phyloP scores from a whole-genome alignment of 2,113 vertebrate species.

The Saguinus midas region DNA sequence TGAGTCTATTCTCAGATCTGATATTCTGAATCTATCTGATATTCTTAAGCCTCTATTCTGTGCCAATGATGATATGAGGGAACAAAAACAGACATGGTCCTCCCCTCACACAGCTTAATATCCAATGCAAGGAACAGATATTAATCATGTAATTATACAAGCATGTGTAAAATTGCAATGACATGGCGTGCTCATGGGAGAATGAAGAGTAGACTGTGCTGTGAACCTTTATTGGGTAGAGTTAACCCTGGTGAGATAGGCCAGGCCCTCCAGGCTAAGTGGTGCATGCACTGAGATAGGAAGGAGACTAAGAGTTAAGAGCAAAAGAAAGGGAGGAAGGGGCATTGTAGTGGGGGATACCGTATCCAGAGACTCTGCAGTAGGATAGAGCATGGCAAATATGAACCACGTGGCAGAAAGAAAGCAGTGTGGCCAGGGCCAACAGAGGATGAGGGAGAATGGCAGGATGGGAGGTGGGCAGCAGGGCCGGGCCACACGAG shows the following conservation, averaged over 20 bases:
- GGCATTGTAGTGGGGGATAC: background rate
- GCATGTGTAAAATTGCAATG: background rate
- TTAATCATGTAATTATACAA: background rate
- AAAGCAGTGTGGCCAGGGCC: background rate
- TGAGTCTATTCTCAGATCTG: too few relatives aligned
- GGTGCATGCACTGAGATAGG: background rate
- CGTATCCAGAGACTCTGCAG: background rate
- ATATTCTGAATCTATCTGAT: background rate
- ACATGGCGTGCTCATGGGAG: background rate
- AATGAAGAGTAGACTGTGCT: background rate
- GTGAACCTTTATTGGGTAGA: background rate
- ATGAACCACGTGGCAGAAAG: background rate
- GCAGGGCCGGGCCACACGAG: accelerated
- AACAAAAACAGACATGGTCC: background rate
- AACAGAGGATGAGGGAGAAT: background rate
- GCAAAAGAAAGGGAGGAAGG: background rate
- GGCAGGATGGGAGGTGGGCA: accelerated
- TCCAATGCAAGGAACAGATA: background rate
- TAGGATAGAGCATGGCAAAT: background rate
- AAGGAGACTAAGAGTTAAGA: background rate
- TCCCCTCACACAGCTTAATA: background rate
- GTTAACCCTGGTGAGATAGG: background rate
- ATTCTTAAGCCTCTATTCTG: background rate
- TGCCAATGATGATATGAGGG: background rate
- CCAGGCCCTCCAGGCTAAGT: background rate